Conservation (phyloP, 2,113 vertebrate genomes). For the Mustelus asterias region DNA sequence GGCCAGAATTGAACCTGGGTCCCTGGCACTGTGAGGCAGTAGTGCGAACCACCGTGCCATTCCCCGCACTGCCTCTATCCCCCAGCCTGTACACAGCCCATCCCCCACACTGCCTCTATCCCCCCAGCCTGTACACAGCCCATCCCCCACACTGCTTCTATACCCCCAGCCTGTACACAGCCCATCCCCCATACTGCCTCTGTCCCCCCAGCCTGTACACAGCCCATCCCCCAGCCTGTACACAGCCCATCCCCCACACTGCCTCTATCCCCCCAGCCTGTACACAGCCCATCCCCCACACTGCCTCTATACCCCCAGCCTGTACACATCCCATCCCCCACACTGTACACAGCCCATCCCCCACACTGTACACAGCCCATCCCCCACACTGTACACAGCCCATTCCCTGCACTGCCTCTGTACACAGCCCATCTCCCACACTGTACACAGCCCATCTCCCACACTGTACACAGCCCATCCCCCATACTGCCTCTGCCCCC, state of each 20-base stretch:
- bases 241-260: not conserved
- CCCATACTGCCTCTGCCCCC: too few relatives aligned
- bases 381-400: not conserved
- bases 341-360: not conserved
- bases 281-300: too few relatives aligned
- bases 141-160: too few relatives aligned
- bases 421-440: not conserved
- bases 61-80: too few relatives aligned
- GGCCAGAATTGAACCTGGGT: too few relatives aligned
- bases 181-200: not conserved
- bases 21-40: too few relatives aligned
- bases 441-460: not conserved
- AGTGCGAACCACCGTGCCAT: not conserved
- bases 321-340: not conserved
- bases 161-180: not conserved
- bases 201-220: not conserved
- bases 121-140: too few relatives aligned
- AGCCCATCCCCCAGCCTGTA: not conserved
- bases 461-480: too few relatives aligned
- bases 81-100: too few relatives aligned
- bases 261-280: not conserved
- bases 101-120: not conserved
- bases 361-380: too few relatives aligned
- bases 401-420: too few relatives aligned
- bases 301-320: too few relatives aligned